Evolutionary conservation across 2,888 invertebrate genomes (phyloP).

Genomic region (Acleris sparsana): DNA sequence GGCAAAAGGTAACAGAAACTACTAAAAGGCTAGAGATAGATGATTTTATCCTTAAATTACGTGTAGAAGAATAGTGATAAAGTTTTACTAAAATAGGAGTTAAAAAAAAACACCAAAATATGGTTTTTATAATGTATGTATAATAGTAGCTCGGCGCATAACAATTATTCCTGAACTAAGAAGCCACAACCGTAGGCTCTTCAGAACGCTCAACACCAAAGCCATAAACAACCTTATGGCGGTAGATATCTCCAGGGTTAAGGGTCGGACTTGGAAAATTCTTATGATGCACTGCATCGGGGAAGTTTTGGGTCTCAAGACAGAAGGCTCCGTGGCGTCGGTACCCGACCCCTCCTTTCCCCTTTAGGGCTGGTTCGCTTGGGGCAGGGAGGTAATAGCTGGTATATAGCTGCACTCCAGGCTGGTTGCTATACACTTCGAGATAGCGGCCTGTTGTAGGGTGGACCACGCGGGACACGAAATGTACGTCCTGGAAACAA

Average conservation of each 20-base stretch:
- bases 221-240: slow-evolving; percentile 85
- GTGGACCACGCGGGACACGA: slow-evolving; percentile 84
- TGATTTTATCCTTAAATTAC: too few species aligned
- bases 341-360: slow-evolving; percentile 81
- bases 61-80: too few species aligned
- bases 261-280: slow-evolving; percentile 87
- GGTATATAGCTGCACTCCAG: slow-evolving; percentile 96
- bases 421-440: slow-evolving; percentile 92
- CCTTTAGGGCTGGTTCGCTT: slow-evolving; percentile 59
- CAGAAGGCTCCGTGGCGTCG: slow-evolving; percentile 89
- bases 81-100: too few species aligned
- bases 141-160: background rate
- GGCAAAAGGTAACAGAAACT: too few species aligned
- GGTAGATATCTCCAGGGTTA: slow-evolving; percentile 85
- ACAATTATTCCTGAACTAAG: background rate
- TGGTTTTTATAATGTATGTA: too few species aligned
- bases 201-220: slow-evolving; percentile 71
- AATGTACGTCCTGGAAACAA: slow-evolving; percentile 57
- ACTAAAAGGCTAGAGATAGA: too few species aligned
- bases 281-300: slow-evolving; percentile 89
- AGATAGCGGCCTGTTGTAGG: slow-evolving; percentile 88
- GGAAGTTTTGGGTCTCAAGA: slow-evolving; percentile 93
- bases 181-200: slow-evolving; percentile 20
- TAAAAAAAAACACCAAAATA: too few species aligned
- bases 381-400: slow-evolving; percentile 87